Percentiles rank a stretch among this genome's conserved stretches.
Conservation (phyloP, 2,797 vertebrate genomes). For the Bryconaethiops microstoma region DNA sequence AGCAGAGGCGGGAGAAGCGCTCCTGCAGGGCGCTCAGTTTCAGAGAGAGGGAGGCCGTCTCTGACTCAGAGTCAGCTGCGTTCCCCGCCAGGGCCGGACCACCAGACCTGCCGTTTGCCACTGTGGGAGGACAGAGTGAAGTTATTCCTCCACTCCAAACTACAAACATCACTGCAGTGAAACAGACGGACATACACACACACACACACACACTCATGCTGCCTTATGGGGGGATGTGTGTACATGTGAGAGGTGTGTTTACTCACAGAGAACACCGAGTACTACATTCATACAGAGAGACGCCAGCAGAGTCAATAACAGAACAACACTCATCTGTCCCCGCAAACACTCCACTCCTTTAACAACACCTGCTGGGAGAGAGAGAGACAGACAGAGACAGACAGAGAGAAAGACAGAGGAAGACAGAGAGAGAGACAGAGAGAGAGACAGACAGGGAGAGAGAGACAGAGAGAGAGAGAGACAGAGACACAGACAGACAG, state of each 20-base stretch:
- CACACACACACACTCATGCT: background rate
- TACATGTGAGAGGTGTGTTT: conserved; percentile 37
- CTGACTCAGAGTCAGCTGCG: conserved; percentile 6
- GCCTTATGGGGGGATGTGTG: background rate
- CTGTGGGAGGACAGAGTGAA: conserved; percentile 34
- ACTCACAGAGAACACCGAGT: conserved; percentile 67
- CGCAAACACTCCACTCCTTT: conserved; percentile 59
- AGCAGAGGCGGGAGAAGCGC: conserved; percentile 58
- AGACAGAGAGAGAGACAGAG: background rate
- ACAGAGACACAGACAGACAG: background rate
- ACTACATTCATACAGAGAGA: conserved; percentile 65
- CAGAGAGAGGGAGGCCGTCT: conserved; percentile 24
- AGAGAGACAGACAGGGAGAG: background rate
- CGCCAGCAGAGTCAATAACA: conserved; percentile 68
- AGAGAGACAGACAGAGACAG: conserved; percentile 21
- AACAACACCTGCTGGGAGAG: conserved; percentile 66
- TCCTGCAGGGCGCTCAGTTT: conserved; percentile 54
- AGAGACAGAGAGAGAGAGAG: background rate
- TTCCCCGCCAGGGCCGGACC: conserved; percentile 21
- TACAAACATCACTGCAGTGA: background rate
- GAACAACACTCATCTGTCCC: conserved; percentile 60
- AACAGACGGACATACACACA: conserved; percentile 27
- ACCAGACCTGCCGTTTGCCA: conserved; percentile 64
- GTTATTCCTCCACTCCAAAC: background rate
- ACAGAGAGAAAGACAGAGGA: background rate